Conservation (phyloP, 2,888 invertebrate species). For the Machimus atricapillus region DNA sequence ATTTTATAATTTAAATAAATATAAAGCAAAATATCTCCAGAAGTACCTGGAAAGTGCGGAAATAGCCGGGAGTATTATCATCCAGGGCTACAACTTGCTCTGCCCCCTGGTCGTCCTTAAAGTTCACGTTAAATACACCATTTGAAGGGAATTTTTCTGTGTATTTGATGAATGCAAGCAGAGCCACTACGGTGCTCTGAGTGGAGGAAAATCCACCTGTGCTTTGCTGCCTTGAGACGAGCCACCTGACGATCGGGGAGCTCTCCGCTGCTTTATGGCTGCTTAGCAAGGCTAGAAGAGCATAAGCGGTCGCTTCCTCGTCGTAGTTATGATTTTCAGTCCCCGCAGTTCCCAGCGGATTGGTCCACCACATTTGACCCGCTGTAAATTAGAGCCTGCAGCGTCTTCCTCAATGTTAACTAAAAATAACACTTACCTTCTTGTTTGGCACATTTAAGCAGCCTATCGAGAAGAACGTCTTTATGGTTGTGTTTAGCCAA, state of each 20-base stretch:
- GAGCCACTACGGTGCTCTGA: slow-evolving; percentile 79
- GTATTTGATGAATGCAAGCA: slow-evolving; percentile 73
- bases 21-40: slow-evolving; percentile 45
- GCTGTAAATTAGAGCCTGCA: slow-evolving; percentile 60
- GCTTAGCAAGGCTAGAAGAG: slow-evolving; percentile 74
- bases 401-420: slow-evolving; percentile 49
- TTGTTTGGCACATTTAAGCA: slow-evolving; percentile 64
- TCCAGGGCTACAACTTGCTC: slow-evolving; percentile 65
- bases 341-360: not conserved
- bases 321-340: not conserved
- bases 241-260: slow-evolving; percentile 73
- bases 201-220: slow-evolving; percentile 79
- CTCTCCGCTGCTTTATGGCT: slow-evolving; percentile 56
- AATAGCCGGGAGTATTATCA: slow-evolving; percentile 78
- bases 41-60: slow-evolving; percentile 78
- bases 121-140: slow-evolving; percentile 55
- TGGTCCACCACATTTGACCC: not conserved
- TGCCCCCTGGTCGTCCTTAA: slow-evolving; percentile 48
- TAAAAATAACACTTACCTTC: slow-evolving; percentile 58
- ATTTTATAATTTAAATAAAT: not conserved
- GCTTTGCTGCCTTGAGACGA: slow-evolving; percentile 71
- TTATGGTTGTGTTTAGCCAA: slow-evolving; percentile 76
- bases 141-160: slow-evolving; percentile 60
- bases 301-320: slow-evolving; percentile 89
- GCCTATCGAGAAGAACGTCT: slow-evolving; percentile 68